Conservation (phyloP, 2,888 invertebrate species). For the Drosophila lacicola region DNA sequence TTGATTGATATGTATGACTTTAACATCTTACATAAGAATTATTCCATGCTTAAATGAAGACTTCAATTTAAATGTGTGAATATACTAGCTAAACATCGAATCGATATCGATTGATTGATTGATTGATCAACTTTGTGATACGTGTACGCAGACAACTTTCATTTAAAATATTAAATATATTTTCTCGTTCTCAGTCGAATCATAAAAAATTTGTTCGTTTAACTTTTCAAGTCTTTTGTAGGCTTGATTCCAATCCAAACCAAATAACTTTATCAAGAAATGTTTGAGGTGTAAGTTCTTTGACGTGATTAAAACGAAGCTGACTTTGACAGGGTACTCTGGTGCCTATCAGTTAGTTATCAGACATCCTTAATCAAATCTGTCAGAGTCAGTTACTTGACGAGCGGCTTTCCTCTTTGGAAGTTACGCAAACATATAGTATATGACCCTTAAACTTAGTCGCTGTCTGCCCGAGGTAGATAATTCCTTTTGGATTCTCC, state of each 20-base stretch:
- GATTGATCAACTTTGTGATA: too few species aligned
- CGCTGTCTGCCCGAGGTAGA: constrained; percentile 23
- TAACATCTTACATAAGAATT: too few species aligned
- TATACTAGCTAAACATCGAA: too few species aligned
- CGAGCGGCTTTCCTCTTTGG: background rate
- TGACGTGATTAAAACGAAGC: constrained; percentile 23
- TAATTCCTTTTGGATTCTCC: constrained; percentile 47
- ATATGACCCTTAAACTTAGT: constrained; percentile 15
- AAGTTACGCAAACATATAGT: constrained; percentile 7
- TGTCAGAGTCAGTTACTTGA: constrained; percentile 11
- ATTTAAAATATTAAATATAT: too few species aligned
- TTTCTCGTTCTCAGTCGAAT: too few species aligned
- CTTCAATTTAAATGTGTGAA: background rate
- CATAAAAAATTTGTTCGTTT: too few species aligned
- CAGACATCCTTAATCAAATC: constrained; percentile 29
- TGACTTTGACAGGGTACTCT: constrained; percentile 29
- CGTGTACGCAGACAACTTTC: too few species aligned
- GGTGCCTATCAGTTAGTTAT: constrained; percentile 31
- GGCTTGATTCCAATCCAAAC: too few species aligned
- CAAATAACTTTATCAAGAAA: background rate
- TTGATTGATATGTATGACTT: too few species aligned
- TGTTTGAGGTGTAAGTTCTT: constrained; percentile 7
- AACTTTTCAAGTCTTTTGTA: too few species aligned
- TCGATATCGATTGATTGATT: too few species aligned
- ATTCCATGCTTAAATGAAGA: background rate